Evolutionary conservation across 2,797 vertebrate genomes (phyloP), one percentile per base, ranked within the genome.

Genomic region (Cynodonichthys magdalenae): DNA sequence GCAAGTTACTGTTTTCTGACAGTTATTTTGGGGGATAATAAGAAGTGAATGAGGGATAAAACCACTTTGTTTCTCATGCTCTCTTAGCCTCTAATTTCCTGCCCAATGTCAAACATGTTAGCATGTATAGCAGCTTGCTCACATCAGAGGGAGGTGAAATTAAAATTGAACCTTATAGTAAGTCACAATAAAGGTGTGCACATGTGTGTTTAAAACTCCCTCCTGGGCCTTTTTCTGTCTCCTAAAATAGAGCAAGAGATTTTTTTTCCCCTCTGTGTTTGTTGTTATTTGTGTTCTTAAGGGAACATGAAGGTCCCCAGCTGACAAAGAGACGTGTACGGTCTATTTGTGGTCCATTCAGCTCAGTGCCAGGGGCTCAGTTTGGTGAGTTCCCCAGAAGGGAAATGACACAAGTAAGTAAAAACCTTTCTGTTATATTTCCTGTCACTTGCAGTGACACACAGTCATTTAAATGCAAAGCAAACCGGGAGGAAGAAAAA

Each of bases 391-490:
- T 65, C 51, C 58, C 64, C 18, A 53, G 63, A 77, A 82, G 44
- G 46, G 63, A 76, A 71, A 67, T 29, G 53, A 69, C 67, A 65
- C n/a, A 64, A 71, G 67, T 53, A 68, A 79, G 79, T 59, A 66
- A 79, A 71, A 51, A 49, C 7, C 17, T 44, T 36, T 34, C 36
- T 0, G 4, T 41, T 36, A 57, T 29, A 80, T 67, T 73, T 80
- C 66, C 72, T 55, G 65, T 68, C 34, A 20, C 53, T 49, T 6
- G 19, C 55, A 50, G 15, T 41, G 60, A 83, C 70, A 79, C 42
- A 19, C 3, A 51, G 70, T 71, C 41, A 72, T 80, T 74, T 74
- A 66, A 75, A 86, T 75, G 69, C 68, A 81, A 74, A 77, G 64
- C 47, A 59, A 78, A 62, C 5, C 1, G 31, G 53, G 64, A 71